Conservation (phyloP, 2,797 vertebrate genomes). For the Florisuga fusca region DNA sequence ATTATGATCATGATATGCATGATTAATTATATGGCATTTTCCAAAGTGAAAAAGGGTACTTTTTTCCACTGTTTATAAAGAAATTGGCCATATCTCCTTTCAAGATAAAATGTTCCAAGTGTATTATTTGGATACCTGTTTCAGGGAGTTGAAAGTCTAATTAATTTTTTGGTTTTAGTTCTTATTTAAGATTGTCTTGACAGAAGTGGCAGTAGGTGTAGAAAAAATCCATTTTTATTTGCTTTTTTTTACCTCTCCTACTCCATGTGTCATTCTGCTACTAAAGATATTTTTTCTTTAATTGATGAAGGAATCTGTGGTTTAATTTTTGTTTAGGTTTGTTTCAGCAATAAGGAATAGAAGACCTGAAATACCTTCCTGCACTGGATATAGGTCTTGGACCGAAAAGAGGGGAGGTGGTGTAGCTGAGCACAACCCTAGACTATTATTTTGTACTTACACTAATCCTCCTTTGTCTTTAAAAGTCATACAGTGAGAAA, state of each 20-base stretch:
- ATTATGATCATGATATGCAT: background rate
- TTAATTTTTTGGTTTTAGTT: background rate
- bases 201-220: background rate
- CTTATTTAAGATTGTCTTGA: background rate
- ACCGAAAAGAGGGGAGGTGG: background rate
- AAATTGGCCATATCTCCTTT: background rate
- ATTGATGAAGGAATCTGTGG: background rate
- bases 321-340: background rate
- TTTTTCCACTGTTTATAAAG: background rate
- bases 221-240: constrained; percentile 18
- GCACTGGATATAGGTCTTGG: background rate
- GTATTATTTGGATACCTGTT: background rate
- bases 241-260: background rate
- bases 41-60: background rate
- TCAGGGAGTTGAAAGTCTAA: background rate
- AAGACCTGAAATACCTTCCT: background rate
- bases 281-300: background rate
- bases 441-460: background rate
- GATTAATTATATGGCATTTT: background rate
- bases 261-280: background rate
- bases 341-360: background rate
- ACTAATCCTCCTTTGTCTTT: background rate
- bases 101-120: background rate
- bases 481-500: background rate
- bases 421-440: background rate